These are phyloP conservation scores for Crotalus helleri DNA, from an alignment of 2,113 vertebrate genomes.

Conservation along the genomic window DNA sequence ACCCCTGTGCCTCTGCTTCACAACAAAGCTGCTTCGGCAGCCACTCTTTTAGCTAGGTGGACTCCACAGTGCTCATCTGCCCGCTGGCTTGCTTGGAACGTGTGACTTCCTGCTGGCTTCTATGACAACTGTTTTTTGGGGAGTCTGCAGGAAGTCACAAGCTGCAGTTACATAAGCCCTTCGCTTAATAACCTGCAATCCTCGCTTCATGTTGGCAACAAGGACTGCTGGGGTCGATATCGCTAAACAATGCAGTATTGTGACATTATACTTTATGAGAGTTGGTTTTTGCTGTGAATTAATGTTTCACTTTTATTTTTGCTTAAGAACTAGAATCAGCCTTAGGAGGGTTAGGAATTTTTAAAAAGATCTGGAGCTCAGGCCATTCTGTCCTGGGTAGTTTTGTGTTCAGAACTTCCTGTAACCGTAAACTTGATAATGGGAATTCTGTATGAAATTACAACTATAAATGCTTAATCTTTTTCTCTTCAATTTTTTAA, in stretches of 20 bases:
- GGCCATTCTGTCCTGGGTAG: neutral
- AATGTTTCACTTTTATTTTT: neutral
- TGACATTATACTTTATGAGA: neutral
- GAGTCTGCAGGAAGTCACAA: neutral
- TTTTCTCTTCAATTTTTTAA: neutral
- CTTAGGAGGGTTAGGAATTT: neutral
- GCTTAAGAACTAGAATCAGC: neutral
- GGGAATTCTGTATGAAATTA: neutral
- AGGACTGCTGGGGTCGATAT: neutral
- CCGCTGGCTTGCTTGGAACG: neutral
- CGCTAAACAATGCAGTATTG: neutral
- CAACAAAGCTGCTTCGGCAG: neutral
- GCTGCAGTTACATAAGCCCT: neutral
- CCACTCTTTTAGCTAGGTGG: neutral
- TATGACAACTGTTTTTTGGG: neutral
- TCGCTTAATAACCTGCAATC: neutral
- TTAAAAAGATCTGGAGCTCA: neutral
- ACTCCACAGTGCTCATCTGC: neutral
- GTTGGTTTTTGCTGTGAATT: neutral
- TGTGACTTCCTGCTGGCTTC: neutral
- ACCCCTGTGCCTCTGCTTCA: too few species aligned
- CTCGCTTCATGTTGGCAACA: neutral
- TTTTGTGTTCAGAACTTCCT: neutral
- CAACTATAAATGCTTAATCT: neutral
- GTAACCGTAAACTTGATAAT: too few species aligned